Evolutionary conservation across 2,113 vertebrate species (phyloP), one percentile per base, ranked within the genome.

Genomic region (Sardina pilchardus): DNA sequence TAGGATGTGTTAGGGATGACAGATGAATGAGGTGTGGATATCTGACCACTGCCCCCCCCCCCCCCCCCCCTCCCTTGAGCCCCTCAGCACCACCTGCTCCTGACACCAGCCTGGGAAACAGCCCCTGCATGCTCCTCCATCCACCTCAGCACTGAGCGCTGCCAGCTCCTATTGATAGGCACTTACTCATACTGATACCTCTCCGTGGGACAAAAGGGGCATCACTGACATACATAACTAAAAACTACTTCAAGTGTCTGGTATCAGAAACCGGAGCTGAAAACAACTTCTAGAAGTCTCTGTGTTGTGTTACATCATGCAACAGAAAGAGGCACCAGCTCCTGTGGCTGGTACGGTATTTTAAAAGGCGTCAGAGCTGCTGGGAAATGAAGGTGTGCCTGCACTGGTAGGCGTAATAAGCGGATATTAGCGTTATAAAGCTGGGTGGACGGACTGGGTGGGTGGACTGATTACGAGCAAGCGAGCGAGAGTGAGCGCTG

Each of bases 1-100:
- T 81, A 56, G 47, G 53, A 83, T 63, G 45, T 67, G n/a, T 81
- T 34, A 82, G 39, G 75, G 17, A 7, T 85, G 81, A 82, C 48
- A 83, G 6, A 84, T 82, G 83, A 82, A 84, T 80, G 47, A 43
- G 1, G 34, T 63, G 43, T 44, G 30, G 81, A 87, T 67, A 83
- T 81, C 53, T 82, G 85, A 81, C 80, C 71, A 78, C 63, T 67
- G n/a, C 24, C n/a, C 53, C 24, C n/a, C 59, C 6, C 1, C 24
- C 5, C 63, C 7, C 9, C 24, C 5, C 26, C n/a, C 7, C 14
- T 56, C 4, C 36, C 53, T 4, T 30, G 34, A 44, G 80, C 45
- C 36, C 81, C 43, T 47, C 21, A 9, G 43, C 24, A 85, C 56
- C 85, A 59, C 63, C 63, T 80, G 81, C n/a, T 24, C 4, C 30